phyloP scores from a whole-genome alignment of 2,888 invertebrate genomes.

The Gymnosoma rotundatum region DNA sequence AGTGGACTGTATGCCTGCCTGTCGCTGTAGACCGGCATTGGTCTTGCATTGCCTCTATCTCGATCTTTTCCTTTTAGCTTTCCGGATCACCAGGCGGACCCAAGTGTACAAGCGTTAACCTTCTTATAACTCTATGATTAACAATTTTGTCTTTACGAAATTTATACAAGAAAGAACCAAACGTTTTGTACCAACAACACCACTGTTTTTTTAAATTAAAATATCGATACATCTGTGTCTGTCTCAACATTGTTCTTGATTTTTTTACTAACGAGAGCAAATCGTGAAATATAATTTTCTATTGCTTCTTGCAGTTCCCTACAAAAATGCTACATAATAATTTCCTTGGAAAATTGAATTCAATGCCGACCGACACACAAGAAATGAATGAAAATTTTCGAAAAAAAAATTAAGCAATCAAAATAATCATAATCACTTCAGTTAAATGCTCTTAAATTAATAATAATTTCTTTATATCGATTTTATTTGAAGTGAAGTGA shows the following conservation, averaged over 20 bases:
- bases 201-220: too few relatives aligned
- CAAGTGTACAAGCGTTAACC: too few relatives aligned
- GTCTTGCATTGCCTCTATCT: too few relatives aligned
- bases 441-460: conserved; percentile 55
- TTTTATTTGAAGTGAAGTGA: conserved; percentile 53
- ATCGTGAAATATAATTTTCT: conserved; percentile 49
- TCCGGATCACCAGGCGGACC: too few relatives aligned
- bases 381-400: conserved; percentile 34
- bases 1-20: too few relatives aligned
- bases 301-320: not conserved
- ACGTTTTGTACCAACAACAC: too few relatives aligned
- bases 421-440: conserved; percentile 70
- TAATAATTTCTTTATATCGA: conserved; percentile 31
- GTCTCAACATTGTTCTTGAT: not conserved
- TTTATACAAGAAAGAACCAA: too few relatives aligned
- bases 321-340: conserved; percentile 21
- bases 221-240: not conserved
- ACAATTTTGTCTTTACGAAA: too few relatives aligned
- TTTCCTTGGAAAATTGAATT: conserved; percentile 50
- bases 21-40: too few relatives aligned
- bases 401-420: conserved; percentile 62
- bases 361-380: conserved; percentile 33
- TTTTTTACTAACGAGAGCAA: conserved; percentile 34
- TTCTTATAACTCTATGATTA: too few relatives aligned
- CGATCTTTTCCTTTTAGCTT: too few relatives aligned